A percentile compares a stretch with the other conserved stretches of the same genome.
phyloP scores from a whole-genome alignment of 2,888 invertebrate species.

The Bugulina stolonifera region DNA sequence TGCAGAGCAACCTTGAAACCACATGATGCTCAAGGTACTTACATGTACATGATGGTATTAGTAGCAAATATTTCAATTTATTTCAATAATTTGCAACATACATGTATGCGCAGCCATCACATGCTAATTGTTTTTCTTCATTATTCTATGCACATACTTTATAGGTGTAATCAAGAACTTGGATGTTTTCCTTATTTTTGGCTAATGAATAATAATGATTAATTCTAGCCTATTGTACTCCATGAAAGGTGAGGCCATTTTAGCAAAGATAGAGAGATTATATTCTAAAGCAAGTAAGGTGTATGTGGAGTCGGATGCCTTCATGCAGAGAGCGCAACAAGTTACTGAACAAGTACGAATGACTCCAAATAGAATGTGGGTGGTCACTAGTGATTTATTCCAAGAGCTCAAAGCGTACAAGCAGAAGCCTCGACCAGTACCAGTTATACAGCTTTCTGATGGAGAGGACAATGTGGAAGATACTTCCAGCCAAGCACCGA shows the following conservation, averaged over 20 bases:
- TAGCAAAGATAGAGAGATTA: not conserved
- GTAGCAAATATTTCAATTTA: too few relatives aligned
- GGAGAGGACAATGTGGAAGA: not conserved
- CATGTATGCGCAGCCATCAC: too few relatives aligned
- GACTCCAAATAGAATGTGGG: not conserved
- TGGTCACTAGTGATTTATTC: conserved; percentile 1
- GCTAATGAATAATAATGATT: too few relatives aligned
- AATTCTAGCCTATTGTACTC: too few relatives aligned
- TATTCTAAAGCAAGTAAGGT: not conserved
- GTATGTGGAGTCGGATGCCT: not conserved
- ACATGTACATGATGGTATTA: too few relatives aligned
- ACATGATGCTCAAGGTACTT: conserved; percentile 10
- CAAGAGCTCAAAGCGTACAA: conserved; percentile 5
- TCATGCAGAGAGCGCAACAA: not conserved
- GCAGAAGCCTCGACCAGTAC: not conserved
- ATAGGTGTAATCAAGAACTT: too few relatives aligned
- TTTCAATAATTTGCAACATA: too few relatives aligned
- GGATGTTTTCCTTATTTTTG: too few relatives aligned
- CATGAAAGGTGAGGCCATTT: not conserved
- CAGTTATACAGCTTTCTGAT: not conserved
- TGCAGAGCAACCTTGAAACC: conserved; percentile 8
- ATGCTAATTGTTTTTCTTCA: too few relatives aligned
- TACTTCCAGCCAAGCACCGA: not conserved
- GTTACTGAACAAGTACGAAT: not conserved
- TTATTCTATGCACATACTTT: too few relatives aligned